phyloP scores from a whole-genome alignment of 35 echinoderm and acorn worm species.

The Diadema setosum region DNA sequence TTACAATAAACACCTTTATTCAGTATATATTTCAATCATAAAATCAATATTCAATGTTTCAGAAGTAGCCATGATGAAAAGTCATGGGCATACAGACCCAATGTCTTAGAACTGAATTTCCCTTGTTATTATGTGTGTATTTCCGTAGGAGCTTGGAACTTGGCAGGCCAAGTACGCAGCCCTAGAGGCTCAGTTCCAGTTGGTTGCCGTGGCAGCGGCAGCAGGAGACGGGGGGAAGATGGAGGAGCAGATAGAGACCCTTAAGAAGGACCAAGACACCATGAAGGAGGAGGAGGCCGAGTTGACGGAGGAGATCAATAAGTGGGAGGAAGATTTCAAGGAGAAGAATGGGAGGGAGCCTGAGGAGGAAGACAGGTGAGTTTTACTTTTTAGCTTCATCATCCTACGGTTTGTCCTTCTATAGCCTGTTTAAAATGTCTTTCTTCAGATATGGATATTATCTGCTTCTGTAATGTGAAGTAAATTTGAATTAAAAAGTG shows the following conservation, averaged over 20 bases:
- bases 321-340: slow-evolving; percentile 87
- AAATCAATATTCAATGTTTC: too few species aligned
- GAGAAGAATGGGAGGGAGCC: slow-evolving; percentile 77
- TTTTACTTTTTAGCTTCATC: too few species aligned
- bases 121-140: too few species aligned
- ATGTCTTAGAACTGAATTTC: too few species aligned
- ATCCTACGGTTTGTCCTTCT: too few species aligned
- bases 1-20: too few species aligned
- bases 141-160: slow-evolving; percentile 21
- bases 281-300: slow-evolving; percentile 69
- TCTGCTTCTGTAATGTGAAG: background rate
- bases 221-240: slow-evolving; percentile 61
- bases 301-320: slow-evolving; percentile 72
- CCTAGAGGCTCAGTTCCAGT: slow-evolving; percentile 46
- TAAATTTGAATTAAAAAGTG: background rate
- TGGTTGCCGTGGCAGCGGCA: slow-evolving; percentile 17
- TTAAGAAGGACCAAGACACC: slow-evolving; percentile 60
- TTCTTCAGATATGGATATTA: background rate
- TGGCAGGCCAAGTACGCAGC: slow-evolving; percentile 38
- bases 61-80: too few species aligned
- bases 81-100: too few species aligned
- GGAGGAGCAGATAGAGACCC: slow-evolving; percentile 61
- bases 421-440: too few species aligned
- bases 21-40: too few species aligned
- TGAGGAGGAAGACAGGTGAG: slow-evolving; percentile 81